Percentiles rank a stretch among this genome's conserved stretches.
Evolutionary conservation across 2,797 vertebrate species (phyloP).

Genomic region (Coendou prehensilis): DNA sequence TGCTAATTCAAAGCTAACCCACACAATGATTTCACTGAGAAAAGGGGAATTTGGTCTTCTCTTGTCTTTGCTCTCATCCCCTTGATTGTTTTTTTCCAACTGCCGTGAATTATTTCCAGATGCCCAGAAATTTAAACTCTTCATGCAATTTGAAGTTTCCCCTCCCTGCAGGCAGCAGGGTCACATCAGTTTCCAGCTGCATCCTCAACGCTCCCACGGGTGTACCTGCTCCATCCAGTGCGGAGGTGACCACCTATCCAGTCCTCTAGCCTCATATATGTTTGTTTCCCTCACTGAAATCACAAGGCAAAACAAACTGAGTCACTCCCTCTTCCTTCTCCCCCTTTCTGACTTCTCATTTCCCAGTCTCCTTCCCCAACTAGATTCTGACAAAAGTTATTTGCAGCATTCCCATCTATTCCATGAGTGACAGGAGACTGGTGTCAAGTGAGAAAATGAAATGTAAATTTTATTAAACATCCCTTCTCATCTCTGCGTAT

Average conservation of each 20-base stretch:
- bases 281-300: slow-evolving; percentile 15
- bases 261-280: neutral
- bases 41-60: neutral
- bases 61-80: slow-evolving; percentile 3
- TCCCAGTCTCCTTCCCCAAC: slow-evolving; percentile 72
- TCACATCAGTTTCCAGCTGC: neutral
- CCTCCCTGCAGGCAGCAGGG: neutral
- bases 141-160: neutral
- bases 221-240: neutral
- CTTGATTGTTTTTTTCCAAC: neutral
- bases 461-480: slow-evolving; percentile 96
- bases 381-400: slow-evolving; percentile 90
- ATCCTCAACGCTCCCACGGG: neutral
- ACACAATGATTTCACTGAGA: neutral
- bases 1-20: neutral
- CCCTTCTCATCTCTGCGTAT: slow-evolving; percentile 93
- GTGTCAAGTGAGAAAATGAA: slow-evolving; percentile 94
- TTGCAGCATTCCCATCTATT: slow-evolving; percentile 88
- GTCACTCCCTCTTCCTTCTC: slow-evolving; percentile 59
- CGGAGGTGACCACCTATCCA: neutral
- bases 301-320: slow-evolving; percentile 72
- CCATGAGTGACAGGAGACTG: slow-evolving; percentile 92
- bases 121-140: neutral
- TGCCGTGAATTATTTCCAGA: neutral
- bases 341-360: slow-evolving; percentile 73